These are phyloP conservation scores for Platysteira castanea DNA, from an alignment of 2,113 vertebrate genomes.

Conservation along the genomic window DNA sequence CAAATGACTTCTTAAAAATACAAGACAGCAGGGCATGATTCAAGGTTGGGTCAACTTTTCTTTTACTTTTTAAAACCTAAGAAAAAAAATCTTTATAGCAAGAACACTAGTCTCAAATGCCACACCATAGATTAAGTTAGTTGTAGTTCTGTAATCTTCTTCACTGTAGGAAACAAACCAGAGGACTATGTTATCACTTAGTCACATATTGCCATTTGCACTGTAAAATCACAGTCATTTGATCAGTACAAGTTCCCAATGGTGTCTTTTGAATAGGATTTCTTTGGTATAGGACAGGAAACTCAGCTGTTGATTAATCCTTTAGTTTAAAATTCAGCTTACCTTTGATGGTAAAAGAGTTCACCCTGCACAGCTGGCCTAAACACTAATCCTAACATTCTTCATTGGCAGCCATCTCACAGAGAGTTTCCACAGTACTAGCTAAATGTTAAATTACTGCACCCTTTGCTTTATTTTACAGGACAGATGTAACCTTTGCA, in stretches of 20 bases:
- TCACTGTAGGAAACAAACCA: neutral
- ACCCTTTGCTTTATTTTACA: neutral
- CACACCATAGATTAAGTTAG: neutral
- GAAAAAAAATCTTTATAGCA: neutral
- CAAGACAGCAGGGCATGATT: neutral
- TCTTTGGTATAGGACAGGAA: neutral
- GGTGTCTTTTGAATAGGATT: neutral
- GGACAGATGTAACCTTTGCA: neutral
- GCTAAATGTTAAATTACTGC: neutral
- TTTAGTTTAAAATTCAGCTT: neutral
- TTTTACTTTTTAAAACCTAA: neutral
- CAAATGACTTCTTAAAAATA: neutral
- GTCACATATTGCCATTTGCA: neutral
- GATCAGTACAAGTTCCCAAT: neutral
- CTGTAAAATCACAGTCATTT: neutral
- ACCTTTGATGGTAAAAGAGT: neutral
- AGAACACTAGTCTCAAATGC: neutral
- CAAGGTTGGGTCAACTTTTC: neutral
- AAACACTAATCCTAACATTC: neutral
- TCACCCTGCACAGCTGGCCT: neutral
- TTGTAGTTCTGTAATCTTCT: neutral
- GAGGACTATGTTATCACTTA: neutral
- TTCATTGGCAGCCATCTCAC: neutral
- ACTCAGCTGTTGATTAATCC: neutral
- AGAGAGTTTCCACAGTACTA: neutral